Percentiles rank a stretch among this genome's conserved stretches.
Conservation (phyloP, 2,888 invertebrate genomes). For the Trachelus iudaicus region DNA sequence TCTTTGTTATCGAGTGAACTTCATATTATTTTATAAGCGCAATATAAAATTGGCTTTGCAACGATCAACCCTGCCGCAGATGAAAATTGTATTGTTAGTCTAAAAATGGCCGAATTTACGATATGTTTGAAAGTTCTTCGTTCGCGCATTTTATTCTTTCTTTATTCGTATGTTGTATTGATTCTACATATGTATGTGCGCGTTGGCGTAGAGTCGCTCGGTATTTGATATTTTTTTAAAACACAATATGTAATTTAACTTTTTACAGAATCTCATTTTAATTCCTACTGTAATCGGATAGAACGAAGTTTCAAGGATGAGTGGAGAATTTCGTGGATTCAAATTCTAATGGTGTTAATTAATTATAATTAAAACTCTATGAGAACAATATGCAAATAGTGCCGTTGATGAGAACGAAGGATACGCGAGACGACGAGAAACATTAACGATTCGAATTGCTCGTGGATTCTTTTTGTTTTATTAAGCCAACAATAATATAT, state of each 20-base stretch:
- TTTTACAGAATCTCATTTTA: background rate
- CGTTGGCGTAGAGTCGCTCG: background rate
- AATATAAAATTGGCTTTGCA: background rate
- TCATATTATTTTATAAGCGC: background rate
- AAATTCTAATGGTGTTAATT: too few relatives aligned
- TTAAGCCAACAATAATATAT: slow-evolving; percentile 5
- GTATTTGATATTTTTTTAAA: background rate
- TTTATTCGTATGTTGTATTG: background rate
- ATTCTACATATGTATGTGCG: background rate
- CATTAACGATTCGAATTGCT: background rate
- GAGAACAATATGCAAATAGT: background rate
- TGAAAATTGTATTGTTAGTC: background rate
- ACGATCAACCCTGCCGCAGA: background rate
- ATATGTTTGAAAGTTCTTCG: background rate
- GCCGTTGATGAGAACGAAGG: background rate
- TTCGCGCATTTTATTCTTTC: background rate
- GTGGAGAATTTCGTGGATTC: too few relatives aligned
- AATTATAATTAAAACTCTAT: background rate
- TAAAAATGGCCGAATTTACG: background rate
- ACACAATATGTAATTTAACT: background rate
- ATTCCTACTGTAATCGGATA: background rate
- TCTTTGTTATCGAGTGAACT: background rate
- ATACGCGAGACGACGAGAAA: background rate
- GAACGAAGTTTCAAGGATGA: too few relatives aligned
- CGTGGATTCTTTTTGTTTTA: slow-evolving; percentile 1